Evolutionary conservation across 1,140 invertebrate species (phyloP), one percentile per base, ranked within the genome.

Genomic region (Brachionus manjavacas): DNA sequence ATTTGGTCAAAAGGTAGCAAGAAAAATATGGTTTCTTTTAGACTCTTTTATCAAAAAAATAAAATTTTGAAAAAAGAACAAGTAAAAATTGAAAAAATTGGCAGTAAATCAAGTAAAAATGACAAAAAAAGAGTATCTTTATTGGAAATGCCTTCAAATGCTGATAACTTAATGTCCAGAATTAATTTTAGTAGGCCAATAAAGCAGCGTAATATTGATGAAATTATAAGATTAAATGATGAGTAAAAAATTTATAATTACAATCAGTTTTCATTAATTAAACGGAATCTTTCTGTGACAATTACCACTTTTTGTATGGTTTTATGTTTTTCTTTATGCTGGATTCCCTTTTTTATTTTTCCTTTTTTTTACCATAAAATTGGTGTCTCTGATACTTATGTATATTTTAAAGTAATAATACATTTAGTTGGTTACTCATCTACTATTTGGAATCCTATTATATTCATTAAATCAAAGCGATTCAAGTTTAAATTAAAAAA

Each of bases 351-450:
- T 68, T 81, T 81, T 64, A 16, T 81, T 25, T 68, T 81, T 14
- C 79, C 79, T 9, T 41, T 81, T 64, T 60, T 81, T 28, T 35
- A 81, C n/a, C 16, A 23, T 11, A 35, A 35, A 68, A 64, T 81
- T 3, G 11, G 4, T 12, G n/a, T 43, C 12, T 9, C 28, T 9
- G 66, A 16, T 20, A 39, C 35, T 20, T 81, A 64, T 81, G 64
- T 64, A 64, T 39, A 43, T 28, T 14, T 81, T 12, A 81, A 81
- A 81, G 79, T 81, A 4, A 16, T 68, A 14, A 60, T 81, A 35
- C 79, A 81, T 60, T n/a, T 81, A 46, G 35, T 81, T 43, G 79
- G 79, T 16, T 81, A 81, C 35, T 81, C 64, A 9, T 81, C 79
- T 12, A 11, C 23, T 60, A 64, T 81, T 23, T 81, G 52, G 52